These are phyloP conservation scores for Drosophila eohydei DNA, from an alignment of 2,888 invertebrate genomes.

Conservation along the genomic window DNA sequence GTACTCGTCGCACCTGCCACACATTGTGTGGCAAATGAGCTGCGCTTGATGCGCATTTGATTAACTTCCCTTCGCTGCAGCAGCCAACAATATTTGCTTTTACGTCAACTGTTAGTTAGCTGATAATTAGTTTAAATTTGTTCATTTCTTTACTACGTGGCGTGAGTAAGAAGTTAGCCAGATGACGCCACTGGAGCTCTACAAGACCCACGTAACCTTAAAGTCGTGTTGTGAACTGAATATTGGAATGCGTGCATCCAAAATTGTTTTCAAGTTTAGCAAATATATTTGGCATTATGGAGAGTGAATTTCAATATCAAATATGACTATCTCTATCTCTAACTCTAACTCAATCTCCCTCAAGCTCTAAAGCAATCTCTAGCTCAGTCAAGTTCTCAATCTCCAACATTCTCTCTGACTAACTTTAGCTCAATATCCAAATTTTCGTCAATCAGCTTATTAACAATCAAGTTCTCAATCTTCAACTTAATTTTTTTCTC, in stretches of 20 bases:
- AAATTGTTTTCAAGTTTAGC: not conserved
- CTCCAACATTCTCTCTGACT: not conserved
- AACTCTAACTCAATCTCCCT: too few relatives aligned
- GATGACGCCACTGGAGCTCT: not conserved
- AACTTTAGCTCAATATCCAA: not conserved
- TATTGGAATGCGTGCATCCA: not conserved
- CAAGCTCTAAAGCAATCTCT: not conserved
- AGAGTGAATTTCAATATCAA: not conserved
- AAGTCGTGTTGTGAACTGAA: not conserved
- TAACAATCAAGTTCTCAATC: not conserved
- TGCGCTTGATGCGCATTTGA: conserved; percentile 4
- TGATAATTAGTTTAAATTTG: conserved; percentile 1
- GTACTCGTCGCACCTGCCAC: conserved; percentile 16
- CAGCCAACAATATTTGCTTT: not conserved
- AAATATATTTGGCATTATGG: not conserved
- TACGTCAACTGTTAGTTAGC: not conserved
- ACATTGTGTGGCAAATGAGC: conserved; percentile 25
- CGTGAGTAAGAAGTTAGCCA: not conserved
- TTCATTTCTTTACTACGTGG: not conserved
- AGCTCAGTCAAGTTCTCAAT: not conserved
- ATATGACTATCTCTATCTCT: not conserved
- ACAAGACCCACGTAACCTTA: not conserved
- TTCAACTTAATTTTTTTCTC: not conserved
- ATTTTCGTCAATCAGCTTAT: too few relatives aligned
- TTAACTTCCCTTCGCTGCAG: not conserved